Percentiles rank a stretch among this genome's conserved stretches.
phyloP scores from a whole-genome alignment of 1,140 invertebrate genomes.

The Agrilus planipennis region DNA sequence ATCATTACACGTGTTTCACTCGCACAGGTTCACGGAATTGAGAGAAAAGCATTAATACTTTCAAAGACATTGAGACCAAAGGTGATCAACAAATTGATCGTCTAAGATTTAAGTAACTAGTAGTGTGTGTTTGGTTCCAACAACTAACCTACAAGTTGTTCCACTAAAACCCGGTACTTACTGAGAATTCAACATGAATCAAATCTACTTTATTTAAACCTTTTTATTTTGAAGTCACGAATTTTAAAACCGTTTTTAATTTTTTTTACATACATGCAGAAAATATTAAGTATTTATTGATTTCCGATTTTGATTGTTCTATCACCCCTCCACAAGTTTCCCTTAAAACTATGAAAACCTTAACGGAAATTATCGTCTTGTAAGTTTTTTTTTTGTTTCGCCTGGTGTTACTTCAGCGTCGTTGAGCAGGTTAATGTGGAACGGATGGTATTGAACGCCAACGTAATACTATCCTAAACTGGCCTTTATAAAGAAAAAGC shows the following conservation, averaged over 20 bases:
- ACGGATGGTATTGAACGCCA: no score
- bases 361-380: constrained; percentile 9
- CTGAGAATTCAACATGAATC: no score
- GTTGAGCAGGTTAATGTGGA: no score
- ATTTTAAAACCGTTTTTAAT: no score
- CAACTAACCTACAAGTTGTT: constrained; percentile 16
- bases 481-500: constrained; percentile 15
- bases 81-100: constrained; percentile 18
- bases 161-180: no score
- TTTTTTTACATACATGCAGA: background rate
- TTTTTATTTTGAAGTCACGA: no score
- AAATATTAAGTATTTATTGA: constrained; percentile 4
- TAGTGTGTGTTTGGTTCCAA: constrained; percentile 32
- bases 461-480: constrained; percentile 28
- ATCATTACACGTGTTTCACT: constrained; percentile 6
- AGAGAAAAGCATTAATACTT: constrained; percentile 27
- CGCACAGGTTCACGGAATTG: constrained; percentile 29
- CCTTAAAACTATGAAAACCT: no score
- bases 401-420: no score
- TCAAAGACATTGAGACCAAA: constrained; percentile 29
- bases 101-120: constrained; percentile 22
- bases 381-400: no score
- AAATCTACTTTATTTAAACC: constrained; percentile 5
- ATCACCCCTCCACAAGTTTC: no score
- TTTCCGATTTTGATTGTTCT: constrained; percentile 6